A percentile compares a stretch with the other conserved stretches of the same genome.
These are phyloP conservation scores for Cygnus buccinator DNA, from an alignment of 2,113 vertebrate genomes.

Conservation along the genomic window DNA sequence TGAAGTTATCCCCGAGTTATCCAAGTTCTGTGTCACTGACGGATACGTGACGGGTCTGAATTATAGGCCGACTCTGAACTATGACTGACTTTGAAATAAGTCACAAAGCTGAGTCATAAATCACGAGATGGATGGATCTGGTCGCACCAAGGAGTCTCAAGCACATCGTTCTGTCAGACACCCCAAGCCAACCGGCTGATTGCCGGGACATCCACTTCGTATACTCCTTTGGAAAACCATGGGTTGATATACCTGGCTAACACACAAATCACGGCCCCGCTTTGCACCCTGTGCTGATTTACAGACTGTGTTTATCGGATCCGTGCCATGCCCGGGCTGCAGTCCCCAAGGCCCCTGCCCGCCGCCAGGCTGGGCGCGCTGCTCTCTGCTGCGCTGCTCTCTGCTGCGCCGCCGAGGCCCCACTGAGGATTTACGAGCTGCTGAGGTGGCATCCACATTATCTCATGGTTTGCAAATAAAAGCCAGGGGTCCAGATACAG, in stretches of 20 bases:
- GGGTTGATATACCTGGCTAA: not conserved
- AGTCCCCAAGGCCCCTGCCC: not conserved
- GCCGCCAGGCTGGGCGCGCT: not conserved
- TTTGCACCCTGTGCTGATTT: not conserved
- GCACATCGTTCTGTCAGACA: not conserved
- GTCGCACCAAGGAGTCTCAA: not conserved
- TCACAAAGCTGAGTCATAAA: conserved; percentile 28
- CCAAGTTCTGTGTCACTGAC: conserved; percentile 45
- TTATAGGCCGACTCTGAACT: conserved; percentile 38
- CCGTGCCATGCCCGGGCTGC: not conserved
- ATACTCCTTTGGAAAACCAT: not conserved
- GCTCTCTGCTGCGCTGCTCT: not conserved
- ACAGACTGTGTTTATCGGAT: not conserved
- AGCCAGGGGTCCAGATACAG: not conserved
- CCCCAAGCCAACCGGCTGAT: not conserved
- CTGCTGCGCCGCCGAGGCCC: not conserved
- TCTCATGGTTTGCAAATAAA: not conserved
- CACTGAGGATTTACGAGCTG: not conserved
- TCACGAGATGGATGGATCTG: conserved; percentile 11
- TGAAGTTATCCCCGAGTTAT: conserved; percentile 57
- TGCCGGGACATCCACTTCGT: not conserved
- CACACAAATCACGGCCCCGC: not conserved
- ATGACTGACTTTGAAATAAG: conserved; percentile 43
- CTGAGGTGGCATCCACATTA: not conserved
- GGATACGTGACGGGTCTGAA: conserved; percentile 28